Base-by-base conservation (phyloP, 2,113 vertebrate species). In the Limnothrissa miodon region DNA sequence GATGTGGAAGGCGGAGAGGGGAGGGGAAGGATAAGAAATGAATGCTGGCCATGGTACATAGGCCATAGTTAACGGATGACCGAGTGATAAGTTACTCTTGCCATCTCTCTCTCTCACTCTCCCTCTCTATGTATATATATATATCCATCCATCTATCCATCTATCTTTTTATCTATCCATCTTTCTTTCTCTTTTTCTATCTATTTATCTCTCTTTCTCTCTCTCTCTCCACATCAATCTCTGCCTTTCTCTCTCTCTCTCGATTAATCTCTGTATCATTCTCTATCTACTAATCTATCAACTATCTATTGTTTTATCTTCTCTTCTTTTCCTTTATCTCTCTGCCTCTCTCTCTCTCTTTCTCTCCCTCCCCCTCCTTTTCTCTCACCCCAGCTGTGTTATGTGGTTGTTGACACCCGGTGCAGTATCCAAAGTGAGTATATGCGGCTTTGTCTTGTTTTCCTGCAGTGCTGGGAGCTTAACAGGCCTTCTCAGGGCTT, bases 401-500 rank as follows among this genome's bases (percentile, higher is more conserved):
- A 42, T 42, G 6, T 70, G 62, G 5, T 29, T 70, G 62, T 70
- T 39, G 11, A 36, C 1, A 17, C 29, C 33, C 33, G 17, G 66
- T 74, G 66, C 29, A 10, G 59, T 62, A 62, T 62, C n/a, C 25
- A 11, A 79, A 86, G 42, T 81, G 25, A 36, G 66, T 36, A 33
- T 74, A 13, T 19, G 66, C 36, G 29, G 66, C 66, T 74, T 74
- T 36, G 7, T 51, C 25, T 5, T 17, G 36, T 86, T 36, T 25
- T n/a, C 42, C 39, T 46, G 2, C 39, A 17, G 29, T 33, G 56
- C 51, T 42, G 39, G 44, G 36, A 39, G 36, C 66, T 83, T 86
- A 85, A 89, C 29, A 46, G 84, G 51, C 45, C 83, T 86, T 78
- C 25, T 83, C 78, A 70, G 66, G 66, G 29, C 11, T 74, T 29